Base-by-base conservation (phyloP, 2,797 vertebrate genomes). In the Anableps anableps region DNA sequence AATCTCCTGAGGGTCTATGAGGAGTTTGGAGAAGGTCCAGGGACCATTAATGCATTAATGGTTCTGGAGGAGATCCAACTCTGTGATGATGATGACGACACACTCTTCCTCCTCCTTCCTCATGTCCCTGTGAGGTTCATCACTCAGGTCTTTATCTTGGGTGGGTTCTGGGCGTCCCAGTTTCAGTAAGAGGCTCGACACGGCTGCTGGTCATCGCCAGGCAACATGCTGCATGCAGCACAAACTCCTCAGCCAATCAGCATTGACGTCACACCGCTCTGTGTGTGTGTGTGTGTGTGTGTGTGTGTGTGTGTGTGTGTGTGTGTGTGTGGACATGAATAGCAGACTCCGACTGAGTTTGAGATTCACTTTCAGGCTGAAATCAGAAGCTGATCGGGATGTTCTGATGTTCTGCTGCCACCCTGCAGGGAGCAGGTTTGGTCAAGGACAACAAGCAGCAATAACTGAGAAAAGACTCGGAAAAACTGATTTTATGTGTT, bases 251-350 rank as follows among this genome's bases (percentile, higher is more conserved):
- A 21, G 51, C 79, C 82, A 79, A 73, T 78, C 82, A 79, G 85
- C 90, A 83, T 75, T 93, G 92, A 94, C 91, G 93, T 94, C 93
- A 94, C 84, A 23, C 13, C 10, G 19, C 55, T 2, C 60, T 72
- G 73, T 64, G 74, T 53, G 79, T 62, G 83, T 75, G 77, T 72
- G 74, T 51, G 75, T 47, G 36, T 74, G 73, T 68, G 82, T 76
- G 79, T 62, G 64, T 60, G 76, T 76, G 83, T 78, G 75, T 77
- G 41, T 3, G 41, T n/a, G n/a, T n/a, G n/a, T n/a, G 47, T 50
- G 48, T 50, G 48, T 19, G 68, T 72, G 77, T 70, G n/a, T 60
- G 72, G 36, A 41, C 48, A 60, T 71, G 48, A 31, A 60, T 2
- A 26, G 2, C 51, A 51, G 50, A 41, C 51, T 36, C 55, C 62